These are phyloP conservation scores for Perognathus longimembris DNA, from an alignment of 2,113 vertebrate genomes.

Conservation along the genomic window DNA sequence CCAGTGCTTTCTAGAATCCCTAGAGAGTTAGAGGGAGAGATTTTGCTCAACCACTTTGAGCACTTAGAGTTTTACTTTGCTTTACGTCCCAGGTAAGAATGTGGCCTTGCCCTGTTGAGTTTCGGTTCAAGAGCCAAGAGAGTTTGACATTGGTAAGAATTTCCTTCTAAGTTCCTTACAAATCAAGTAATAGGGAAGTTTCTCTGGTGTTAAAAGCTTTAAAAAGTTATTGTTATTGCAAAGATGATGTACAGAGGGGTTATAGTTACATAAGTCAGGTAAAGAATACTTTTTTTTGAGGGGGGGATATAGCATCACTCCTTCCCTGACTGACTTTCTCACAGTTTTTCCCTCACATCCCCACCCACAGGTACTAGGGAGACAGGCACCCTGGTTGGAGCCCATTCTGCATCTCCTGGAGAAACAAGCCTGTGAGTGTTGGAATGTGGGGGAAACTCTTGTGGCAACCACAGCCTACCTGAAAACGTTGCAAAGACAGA, in stretches of 20 bases:
- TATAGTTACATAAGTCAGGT: no score
- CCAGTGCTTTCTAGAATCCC: neutral
- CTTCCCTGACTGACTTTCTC: no score
- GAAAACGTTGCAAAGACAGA: neutral
- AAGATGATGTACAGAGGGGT: no score
- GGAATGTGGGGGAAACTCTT: neutral
- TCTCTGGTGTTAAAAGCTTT: neutral
- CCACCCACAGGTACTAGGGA: no score
- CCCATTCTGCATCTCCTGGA: no score
- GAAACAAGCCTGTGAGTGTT: neutral
- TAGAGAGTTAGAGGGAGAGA: neutral
- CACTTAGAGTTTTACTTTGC: neutral
- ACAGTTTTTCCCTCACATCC: no score
- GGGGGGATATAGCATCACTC: no score
- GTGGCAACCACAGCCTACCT: neutral
- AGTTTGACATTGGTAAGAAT: neutral
- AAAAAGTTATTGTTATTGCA: no score
- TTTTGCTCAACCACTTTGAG: neutral
- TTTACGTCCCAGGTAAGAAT: neutral
- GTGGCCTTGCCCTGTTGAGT: neutral
- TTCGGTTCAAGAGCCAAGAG: neutral
- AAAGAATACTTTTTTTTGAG: no score
- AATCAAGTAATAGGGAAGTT: neutral
- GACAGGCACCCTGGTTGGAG: neutral
- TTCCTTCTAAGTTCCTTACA: neutral